Conservation (phyloP, 2,113 vertebrate genomes). For the Microcebus tavaratra region DNA sequence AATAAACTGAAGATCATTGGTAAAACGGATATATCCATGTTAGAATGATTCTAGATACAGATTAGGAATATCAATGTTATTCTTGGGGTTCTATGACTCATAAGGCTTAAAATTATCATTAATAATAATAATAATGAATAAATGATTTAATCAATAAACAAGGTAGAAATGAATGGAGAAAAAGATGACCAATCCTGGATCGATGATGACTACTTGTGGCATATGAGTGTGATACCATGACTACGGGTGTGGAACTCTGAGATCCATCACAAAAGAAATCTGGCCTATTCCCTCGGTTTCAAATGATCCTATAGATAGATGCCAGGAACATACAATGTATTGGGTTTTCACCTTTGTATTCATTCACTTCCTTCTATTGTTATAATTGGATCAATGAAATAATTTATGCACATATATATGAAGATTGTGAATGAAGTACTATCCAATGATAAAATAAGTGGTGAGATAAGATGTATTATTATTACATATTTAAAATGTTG, state of each 20-base stretch:
- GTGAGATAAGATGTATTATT: too few species aligned
- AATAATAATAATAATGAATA: not conserved
- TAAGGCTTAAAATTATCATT: not conserved
- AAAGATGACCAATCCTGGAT: not conserved
- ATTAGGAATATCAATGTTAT: not conserved
- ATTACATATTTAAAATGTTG: not conserved
- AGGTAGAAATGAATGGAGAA: not conserved
- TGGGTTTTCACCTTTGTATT: not conserved
- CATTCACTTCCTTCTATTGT: not conserved
- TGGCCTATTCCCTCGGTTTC: not conserved
- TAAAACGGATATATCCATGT: not conserved
- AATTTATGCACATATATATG: not conserved
- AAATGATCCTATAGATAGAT: not conserved
- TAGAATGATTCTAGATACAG: not conserved
- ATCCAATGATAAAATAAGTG: not conserved
- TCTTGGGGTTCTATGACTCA: not conserved
- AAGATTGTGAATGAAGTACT: not conserved
- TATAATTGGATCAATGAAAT: too few species aligned
- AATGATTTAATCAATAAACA: not conserved
- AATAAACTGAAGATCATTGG: not conserved
- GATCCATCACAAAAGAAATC: too few species aligned
- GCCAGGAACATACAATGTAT: not conserved
- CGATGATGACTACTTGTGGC: accelerated
- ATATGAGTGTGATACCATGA: not conserved
- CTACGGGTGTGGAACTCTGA: not conserved